Evolutionary conservation across 2,888 invertebrate genomes (phyloP).

Genomic region (Sipha maydis): DNA sequence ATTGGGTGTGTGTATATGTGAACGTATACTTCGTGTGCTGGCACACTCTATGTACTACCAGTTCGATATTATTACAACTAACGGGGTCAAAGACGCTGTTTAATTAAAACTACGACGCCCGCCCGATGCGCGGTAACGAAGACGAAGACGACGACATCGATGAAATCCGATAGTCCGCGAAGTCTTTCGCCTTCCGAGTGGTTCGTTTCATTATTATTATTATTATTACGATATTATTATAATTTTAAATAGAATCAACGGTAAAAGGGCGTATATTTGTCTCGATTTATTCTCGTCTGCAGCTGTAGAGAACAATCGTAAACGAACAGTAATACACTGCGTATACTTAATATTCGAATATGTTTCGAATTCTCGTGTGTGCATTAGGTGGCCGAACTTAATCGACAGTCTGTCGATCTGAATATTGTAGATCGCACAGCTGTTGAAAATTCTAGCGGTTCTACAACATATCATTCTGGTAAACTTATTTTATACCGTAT

Average conservation of each 20-base stretch:
- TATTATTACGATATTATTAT: neutral
- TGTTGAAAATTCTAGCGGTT: too few relatives aligned
- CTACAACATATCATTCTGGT: too few relatives aligned
- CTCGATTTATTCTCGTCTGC: too few relatives aligned
- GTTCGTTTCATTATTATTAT: neutral
- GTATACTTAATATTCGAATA: neutral
- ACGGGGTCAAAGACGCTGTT: constrained; percentile 44
- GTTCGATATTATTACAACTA: neutral
- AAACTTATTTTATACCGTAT: too few relatives aligned
- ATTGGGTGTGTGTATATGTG: neutral
- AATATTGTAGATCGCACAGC: too few relatives aligned
- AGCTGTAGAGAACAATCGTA: neutral
- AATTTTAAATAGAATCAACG: neutral
- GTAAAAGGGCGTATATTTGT: too few relatives aligned
- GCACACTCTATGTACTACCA: neutral
- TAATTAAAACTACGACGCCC: constrained; percentile 45
- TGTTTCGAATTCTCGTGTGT: neutral
- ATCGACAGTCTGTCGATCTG: too few relatives aligned
- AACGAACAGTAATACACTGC: neutral
- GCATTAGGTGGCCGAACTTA: too few relatives aligned
- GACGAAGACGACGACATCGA: neutral
- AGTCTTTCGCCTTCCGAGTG: neutral
- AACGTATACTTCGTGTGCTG: constrained; percentile 5
- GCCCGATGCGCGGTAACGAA: constrained; percentile 13
- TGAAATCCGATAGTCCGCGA: neutral